A percentile compares a stretch with the other conserved stretches of the same genome.
Evolutionary conservation across 2,113 vertebrate species (phyloP).

Genomic region (Limanda limanda): DNA sequence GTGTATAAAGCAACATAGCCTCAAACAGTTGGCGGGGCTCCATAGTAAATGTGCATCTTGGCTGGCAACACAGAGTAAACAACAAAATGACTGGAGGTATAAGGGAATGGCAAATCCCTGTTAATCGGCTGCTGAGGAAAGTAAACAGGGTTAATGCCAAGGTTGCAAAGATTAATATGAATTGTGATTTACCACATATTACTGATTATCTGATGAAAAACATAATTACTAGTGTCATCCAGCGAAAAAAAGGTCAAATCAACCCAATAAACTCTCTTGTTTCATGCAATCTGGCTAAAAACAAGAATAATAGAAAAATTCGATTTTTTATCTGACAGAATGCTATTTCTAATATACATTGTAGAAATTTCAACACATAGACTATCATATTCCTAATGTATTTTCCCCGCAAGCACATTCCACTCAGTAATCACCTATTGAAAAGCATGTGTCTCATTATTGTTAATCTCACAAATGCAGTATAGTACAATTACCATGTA

Average conservation of each 20-base stretch:
- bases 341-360: not conserved
- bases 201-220: conserved; percentile 37
- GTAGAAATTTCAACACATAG: not conserved
- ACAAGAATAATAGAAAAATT: too few relatives aligned
- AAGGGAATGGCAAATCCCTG: not conserved
- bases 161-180: conserved; percentile 34
- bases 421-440: not conserved
- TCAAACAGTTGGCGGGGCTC: conserved; percentile 34
- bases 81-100: conserved; percentile 14
- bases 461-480: not conserved
- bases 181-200: conserved; percentile 34
- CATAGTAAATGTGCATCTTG: conserved; percentile 37
- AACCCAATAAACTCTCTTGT: conserved; percentile 5
- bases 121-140: conserved; percentile 7
- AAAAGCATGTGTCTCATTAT: not conserved
- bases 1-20: conserved; percentile 19
- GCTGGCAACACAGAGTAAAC: conserved; percentile 27
- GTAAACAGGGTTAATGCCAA: conserved; percentile 35
- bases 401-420: not conserved
- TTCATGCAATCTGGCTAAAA: not conserved
- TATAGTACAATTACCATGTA: not conserved
- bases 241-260: conserved; percentile 37
- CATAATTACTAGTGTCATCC: conserved; percentile 15
- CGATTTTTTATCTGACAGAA: not conserved
- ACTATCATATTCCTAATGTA: not conserved